phyloP scores from a whole-genome alignment of 2,113 vertebrate genomes.

The Numenius arquata region DNA sequence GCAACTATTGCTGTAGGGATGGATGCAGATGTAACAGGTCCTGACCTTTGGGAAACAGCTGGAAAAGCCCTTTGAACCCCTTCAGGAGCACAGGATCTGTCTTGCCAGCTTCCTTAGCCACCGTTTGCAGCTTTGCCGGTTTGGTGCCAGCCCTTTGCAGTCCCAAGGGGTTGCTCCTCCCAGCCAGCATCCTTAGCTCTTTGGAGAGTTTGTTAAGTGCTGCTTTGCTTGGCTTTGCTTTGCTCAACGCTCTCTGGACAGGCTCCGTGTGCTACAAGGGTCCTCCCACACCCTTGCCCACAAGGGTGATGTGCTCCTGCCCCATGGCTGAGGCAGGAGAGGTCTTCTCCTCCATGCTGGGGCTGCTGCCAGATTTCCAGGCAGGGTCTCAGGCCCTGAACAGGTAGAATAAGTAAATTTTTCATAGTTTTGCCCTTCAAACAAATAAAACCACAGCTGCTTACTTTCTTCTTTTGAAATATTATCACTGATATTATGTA shows the following conservation, averaged over 20 bases:
- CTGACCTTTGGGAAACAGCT: background rate
- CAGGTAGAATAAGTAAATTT: background rate
- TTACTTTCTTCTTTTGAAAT: background rate
- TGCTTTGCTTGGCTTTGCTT: background rate
- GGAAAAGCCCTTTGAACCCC: background rate
- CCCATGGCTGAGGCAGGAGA: accelerated
- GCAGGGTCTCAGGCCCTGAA: background rate
- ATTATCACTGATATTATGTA: background rate
- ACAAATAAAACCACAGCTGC: background rate
- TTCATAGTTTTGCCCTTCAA: background rate
- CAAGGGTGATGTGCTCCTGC: background rate
- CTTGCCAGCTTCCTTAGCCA: background rate
- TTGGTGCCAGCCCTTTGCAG: accelerated
- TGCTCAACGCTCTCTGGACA: background rate
- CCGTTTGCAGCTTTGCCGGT: background rate
- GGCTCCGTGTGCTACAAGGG: background rate
- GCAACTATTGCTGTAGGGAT: background rate
- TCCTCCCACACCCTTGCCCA: background rate
- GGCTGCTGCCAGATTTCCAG: background rate
- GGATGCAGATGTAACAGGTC: background rate
- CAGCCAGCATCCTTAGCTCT: background rate
- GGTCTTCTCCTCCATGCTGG: background rate
- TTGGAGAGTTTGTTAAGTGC: background rate
- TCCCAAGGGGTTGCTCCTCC: background rate
- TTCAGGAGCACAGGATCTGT: background rate